Percentiles rank a stretch among this genome's conserved stretches.
These are phyloP conservation scores for Deladenus siricidicola DNA, from an alignment of 2,888 invertebrate genomes.

Conservation along the genomic window DNA sequence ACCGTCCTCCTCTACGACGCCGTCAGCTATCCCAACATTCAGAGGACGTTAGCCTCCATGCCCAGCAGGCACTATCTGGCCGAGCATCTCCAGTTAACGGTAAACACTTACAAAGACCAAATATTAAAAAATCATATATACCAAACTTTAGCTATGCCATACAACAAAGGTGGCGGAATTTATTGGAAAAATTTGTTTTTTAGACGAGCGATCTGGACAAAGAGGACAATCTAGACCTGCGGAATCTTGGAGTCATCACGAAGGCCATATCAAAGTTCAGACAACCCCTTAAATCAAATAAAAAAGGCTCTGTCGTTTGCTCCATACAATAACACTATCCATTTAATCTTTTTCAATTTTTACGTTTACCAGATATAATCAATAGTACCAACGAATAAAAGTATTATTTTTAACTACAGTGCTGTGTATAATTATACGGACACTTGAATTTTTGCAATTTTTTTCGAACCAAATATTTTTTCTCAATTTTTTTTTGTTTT, in stretches of 20 bases:
- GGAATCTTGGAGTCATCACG: conserved; percentile 42
- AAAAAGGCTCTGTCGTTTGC: conserved; percentile 23
- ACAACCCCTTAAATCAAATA: conserved; percentile 16
- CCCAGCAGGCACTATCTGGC: conserved; percentile 42
- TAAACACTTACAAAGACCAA: no score
- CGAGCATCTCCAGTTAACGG: conserved; percentile 40
- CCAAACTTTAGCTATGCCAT: no score
- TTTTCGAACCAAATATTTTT: no score
- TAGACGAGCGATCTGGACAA: conserved; percentile 27
- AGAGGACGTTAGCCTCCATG: conserved; percentile 31
- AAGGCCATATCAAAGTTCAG: conserved; percentile 45
- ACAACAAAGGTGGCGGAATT: not conserved
- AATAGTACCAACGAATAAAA: no score
- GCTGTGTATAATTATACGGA: no score
- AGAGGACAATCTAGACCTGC: conserved; percentile 36
- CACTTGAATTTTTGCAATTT: no score
- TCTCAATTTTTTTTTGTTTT: no score
- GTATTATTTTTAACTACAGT: no score
- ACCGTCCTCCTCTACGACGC: conserved; percentile 38
- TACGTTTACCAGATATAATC: no score
- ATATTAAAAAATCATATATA: no score
- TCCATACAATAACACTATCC: conserved; percentile 17
- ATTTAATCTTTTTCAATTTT: not conserved
- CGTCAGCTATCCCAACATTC: conserved; percentile 21
- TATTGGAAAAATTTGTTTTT: not conserved